Evolutionary conservation across 2,797 vertebrate genomes (phyloP), one percentile per base, ranked within the genome.

Genomic region (Peromyscus eremicus): DNA sequence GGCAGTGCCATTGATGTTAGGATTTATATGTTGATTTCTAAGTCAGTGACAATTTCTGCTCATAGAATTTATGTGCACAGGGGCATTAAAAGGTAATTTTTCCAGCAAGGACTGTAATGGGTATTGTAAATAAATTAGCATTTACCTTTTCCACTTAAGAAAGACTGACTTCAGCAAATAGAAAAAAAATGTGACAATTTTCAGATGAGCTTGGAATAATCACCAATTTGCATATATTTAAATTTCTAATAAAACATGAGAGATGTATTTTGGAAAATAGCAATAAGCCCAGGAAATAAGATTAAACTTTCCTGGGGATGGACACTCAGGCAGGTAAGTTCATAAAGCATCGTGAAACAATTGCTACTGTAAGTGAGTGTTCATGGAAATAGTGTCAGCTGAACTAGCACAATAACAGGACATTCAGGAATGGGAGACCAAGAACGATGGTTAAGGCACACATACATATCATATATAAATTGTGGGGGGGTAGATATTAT

Each of bases 121-220:
- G 2, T 68, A n/a, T 73, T 57, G 81, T 85, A 11, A 86, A 64
- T 21, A 70, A 68, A 34, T 82, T n/a, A 16, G 46, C 27, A 79
- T 68, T 68, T 93, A 46, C 17, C 89, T 0, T 84, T 92, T 75
- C 34, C 25, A 88, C 52, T 43, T 64, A 92, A 68, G 49, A 92
- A 91, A 52, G 7, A 7, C 3, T 85, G 34, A n/a, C 88, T 83
- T 92, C 40, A 29, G 17, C 64, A 79, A 82, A 52, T 10, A 90
- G 3, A 92, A 94, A 87, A 90, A 23, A 73, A 85, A 86, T 27
- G 25, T 93, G 29, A 93, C 19, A 12, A 43, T 80, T 70, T 95
- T 8, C 52, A 29, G 10, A 2, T 57, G 43, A 89, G 0, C 5
- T 89, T 14, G 52, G 17, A 1, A 49, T 77, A 93, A 71, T 71